A percentile compares a stretch with the other conserved stretches of the same genome.
Conservation (phyloP, 2,797 vertebrate genomes). For the Hydrophis major region DNA sequence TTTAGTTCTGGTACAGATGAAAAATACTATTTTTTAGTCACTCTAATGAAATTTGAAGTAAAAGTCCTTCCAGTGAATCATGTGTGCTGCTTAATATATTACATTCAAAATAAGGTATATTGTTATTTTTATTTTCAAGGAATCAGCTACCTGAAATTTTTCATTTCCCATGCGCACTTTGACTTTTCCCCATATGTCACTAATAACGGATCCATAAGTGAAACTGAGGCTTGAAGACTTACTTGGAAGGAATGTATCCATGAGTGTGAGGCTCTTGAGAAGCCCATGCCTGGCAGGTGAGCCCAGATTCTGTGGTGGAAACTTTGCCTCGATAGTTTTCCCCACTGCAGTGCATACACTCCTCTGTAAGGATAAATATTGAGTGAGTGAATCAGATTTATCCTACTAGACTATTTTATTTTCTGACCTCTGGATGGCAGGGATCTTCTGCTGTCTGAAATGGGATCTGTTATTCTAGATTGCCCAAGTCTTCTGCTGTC, state of each 20-base stretch:
- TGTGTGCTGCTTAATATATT: neutral
- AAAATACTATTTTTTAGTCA: neutral
- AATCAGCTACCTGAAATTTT: neutral
- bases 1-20: neutral
- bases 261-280: slow-evolving; percentile 86
- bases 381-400: neutral
- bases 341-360: slow-evolving; percentile 92
- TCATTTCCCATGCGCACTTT: neutral
- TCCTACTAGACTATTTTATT: too few species aligned
- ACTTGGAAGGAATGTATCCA: slow-evolving; percentile 87
- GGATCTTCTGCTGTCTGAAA: neutral
- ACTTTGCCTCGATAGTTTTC: slow-evolving; percentile 86
- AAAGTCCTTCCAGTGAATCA: neutral
- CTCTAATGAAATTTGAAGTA: neutral
- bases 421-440: neutral
- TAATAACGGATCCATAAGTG: fast-evolving
- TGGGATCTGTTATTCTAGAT: neutral
- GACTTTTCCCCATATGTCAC: neutral
- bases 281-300: slow-evolving; percentile 86
- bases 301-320: slow-evolving; percentile 77
- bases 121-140: neutral
- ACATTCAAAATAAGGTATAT: neutral
- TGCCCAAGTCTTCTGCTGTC: neutral
- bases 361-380: slow-evolving; percentile 70
- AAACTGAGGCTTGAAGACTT: slow-evolving; percentile 45